Percentiles rank a stretch among this genome's conserved stretches.
These are phyloP conservation scores for Scomber japonicus DNA, from an alignment of 2,113 vertebrate genomes.

Conservation along the genomic window DNA sequence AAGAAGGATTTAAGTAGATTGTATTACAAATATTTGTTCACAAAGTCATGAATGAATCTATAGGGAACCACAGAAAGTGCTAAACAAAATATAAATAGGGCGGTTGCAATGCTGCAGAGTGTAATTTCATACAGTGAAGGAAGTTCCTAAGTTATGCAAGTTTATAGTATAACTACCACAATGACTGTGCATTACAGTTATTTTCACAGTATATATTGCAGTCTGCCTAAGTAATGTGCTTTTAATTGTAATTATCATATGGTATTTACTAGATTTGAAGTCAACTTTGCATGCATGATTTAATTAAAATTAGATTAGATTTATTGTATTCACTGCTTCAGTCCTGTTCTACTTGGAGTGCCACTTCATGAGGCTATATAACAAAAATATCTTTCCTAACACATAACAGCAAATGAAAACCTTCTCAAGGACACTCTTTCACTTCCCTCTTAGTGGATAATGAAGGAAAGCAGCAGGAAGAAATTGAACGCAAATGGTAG, in stretches of 20 bases:
- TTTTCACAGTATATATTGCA: not conserved
- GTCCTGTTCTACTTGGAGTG: not conserved
- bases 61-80: no score
- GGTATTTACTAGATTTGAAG: not conserved
- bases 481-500: not conserved
- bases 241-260: not conserved
- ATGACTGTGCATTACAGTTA: not conserved
- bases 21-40: no score
- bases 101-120: no score
- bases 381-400: not conserved
- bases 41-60: no score
- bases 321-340: not conserved
- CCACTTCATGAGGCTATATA: not conserved
- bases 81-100: no score
- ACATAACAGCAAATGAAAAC: conserved; percentile 21
- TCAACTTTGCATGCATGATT: no score
- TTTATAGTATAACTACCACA: no score
- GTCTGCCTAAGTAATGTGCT: not conserved
- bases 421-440: conserved; percentile 28
- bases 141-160: no score
- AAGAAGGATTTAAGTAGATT: no score
- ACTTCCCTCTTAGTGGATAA: conserved; percentile 2
- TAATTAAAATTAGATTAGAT: no score
- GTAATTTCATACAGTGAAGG: no score
- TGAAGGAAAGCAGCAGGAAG: conserved; percentile 13